Base-by-base conservation (phyloP, 2,113 vertebrate species). In the Etheostoma spectabile region DNA sequence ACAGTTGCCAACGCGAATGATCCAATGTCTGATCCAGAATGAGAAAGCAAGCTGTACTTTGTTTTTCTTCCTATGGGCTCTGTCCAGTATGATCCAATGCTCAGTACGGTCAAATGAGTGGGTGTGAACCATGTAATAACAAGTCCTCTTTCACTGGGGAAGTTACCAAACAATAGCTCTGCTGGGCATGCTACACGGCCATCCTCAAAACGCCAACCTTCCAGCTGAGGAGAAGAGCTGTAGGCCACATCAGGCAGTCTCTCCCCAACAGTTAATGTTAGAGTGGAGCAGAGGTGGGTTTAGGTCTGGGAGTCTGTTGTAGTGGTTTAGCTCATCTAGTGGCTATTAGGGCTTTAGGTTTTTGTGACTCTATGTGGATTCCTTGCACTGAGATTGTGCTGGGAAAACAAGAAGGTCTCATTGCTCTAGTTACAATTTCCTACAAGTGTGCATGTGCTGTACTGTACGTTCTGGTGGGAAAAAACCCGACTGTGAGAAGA, bases 151-250 rank as follows among this genome's bases (percentile, higher is more conserved):
- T 87, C 82, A 76, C 77, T 24, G 46, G 83, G 85, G 88, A 92
- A 83, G 89, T 86, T 80, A 91, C 83, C 71, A 89, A 91, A 92
- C 91, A 92, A 92, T 72, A 85, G 84, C 70, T 84, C 68, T 86
- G 65, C 66, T 85, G 88, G 84, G 57, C 73, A 67, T 49, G 53
- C 83, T 86, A 21, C 66, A 83, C 51, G 53, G 48, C 71, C 78
- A 78, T 74, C 75, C 65, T 88, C 59, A 16, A 38, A 46, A 42
- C 68, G 74, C 35, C 65, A 55, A 53, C 45, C 21, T 35, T 73
- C 46, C 68, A 87, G 55, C 60, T 35, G 24, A 68, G 61, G 38
- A 53, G n/a, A 19, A 38, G 49, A 45, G 51, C 51, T 67, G 52
- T 51, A 61, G 51, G 46, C 67, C 45, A 67, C 42, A 35, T 80